phyloP scores from a whole-genome alignment of 2,797 vertebrate species.

The Peromyscus melanophrys region DNA sequence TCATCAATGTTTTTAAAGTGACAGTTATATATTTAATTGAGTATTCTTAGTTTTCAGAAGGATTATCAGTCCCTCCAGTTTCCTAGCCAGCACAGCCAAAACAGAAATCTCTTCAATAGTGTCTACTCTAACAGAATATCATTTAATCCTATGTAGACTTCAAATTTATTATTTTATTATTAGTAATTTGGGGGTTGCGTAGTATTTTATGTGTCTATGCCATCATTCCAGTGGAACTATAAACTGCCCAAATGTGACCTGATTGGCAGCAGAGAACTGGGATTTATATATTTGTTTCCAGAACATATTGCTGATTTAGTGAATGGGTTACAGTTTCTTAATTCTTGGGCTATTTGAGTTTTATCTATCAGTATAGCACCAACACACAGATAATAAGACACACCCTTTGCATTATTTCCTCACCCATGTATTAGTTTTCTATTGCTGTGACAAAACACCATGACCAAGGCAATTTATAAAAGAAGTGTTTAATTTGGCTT shows the following conservation, averaged over 20 bases:
- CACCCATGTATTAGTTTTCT: not conserved
- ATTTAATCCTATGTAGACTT: not conserved
- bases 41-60: conserved; percentile 59
- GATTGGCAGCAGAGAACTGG: not conserved
- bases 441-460: not conserved
- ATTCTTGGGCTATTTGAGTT: conserved; percentile 14
- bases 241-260: not conserved
- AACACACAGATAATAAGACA: not conserved
- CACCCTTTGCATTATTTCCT: not conserved
- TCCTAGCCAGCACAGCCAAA: not conserved
- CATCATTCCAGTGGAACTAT: not conserved
- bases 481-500: not conserved
- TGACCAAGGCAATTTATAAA: not conserved
- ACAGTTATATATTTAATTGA: conserved; percentile 42
- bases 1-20: conserved; percentile 36
- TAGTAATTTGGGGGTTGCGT: not conserved
- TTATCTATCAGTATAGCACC: not conserved
- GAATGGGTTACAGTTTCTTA: not conserved
- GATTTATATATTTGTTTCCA: not conserved
- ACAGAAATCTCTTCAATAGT: not conserved
- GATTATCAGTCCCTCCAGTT: conserved; percentile 24
- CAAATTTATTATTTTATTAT: not conserved
- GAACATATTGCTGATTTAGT: conserved; percentile 1
- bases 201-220: not conserved
- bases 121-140: not conserved